Base-by-base conservation (phyloP, 2,797 vertebrate genomes). In the Helostoma temminkii region DNA sequence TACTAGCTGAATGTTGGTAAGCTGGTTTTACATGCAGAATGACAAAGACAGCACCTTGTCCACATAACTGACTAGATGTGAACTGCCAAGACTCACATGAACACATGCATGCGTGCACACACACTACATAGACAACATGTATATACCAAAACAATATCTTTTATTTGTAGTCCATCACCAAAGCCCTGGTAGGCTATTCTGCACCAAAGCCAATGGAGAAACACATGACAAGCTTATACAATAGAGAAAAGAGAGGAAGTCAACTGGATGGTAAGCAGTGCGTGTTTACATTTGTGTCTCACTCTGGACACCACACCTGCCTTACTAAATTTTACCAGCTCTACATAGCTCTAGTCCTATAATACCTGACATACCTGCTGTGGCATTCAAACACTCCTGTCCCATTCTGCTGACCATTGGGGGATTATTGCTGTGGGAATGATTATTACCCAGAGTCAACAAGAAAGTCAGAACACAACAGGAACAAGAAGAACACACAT, bases 131-230 rank as follows among this genome's bases (percentile, higher is more conserved):
- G 88, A 92, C 84, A 79, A 92, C 88, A 88, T 91, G 83, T 88
- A 90, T 90, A 91, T 97, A 93, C 89, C 92, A 93, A 93, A 93
- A 93, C 96, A 97, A 98, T 98, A 97, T 98, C 96, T 97, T 98
- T 96, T 97, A 97, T 98, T 98, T 97, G 90, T 93, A 92, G 96
- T 97, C 96, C 96, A 96, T 97, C 96, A 96, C 95, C 97, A 97
- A 95, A 97, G 96, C 96, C 96, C 96, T 96, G 96, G 97, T 93
- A 92, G 97, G 96, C 98, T 96, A 96, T 96, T 97, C 96, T 98
- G 97, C 97, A 97, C 97, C 97, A 99, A 98, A 98, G 96, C 97
- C 95, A 97, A 98, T 96, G 96, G 95, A 97, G 96, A 97, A 98
- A 98, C 97, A 98, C 97, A 98, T 97, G 97, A 99, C 96, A 95